These are phyloP conservation scores for Astyanax mexicanus DNA, from an alignment of 2,797 vertebrate genomes.

Conservation along the genomic window DNA sequence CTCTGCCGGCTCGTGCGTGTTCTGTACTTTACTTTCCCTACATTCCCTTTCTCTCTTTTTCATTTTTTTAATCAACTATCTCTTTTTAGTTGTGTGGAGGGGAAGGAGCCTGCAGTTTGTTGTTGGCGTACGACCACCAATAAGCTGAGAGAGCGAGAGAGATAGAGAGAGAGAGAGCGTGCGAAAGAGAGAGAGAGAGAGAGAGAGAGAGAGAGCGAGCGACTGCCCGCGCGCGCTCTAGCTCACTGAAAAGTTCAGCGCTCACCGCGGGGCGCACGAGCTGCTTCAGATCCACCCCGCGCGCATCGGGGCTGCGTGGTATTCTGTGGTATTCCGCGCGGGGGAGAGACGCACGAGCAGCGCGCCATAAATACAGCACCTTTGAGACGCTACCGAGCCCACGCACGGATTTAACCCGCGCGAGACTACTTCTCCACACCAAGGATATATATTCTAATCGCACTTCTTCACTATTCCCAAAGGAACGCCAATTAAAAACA, in stretches of 20 bases:
- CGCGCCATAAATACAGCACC: background rate
- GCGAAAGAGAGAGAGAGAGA: too few relatives aligned
- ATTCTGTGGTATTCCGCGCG: background rate
- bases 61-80: too few relatives aligned
- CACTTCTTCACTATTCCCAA: background rate
- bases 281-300: background rate
- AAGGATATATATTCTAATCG: background rate
- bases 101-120: background rate
- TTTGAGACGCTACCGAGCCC: background rate
- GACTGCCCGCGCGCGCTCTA: too few relatives aligned
- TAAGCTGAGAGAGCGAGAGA: constrained; percentile 11
- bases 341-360: background rate
- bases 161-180: constrained; percentile 5
- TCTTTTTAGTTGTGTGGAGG: too few relatives aligned
- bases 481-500: background rate
- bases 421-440: background rate
- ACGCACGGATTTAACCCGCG: background rate
- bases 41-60: background rate
- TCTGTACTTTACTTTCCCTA: too few relatives aligned
- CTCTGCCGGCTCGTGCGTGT: too few relatives aligned
- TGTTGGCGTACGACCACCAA: background rate
- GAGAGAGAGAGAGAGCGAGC: background rate
- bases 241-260: constrained; percentile 39
- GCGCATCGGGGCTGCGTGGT: background rate
- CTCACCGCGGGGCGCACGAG: constrained; percentile 17